phyloP scores from a whole-genome alignment of 2,888 invertebrate species.

The Polydesmus complanatus region DNA sequence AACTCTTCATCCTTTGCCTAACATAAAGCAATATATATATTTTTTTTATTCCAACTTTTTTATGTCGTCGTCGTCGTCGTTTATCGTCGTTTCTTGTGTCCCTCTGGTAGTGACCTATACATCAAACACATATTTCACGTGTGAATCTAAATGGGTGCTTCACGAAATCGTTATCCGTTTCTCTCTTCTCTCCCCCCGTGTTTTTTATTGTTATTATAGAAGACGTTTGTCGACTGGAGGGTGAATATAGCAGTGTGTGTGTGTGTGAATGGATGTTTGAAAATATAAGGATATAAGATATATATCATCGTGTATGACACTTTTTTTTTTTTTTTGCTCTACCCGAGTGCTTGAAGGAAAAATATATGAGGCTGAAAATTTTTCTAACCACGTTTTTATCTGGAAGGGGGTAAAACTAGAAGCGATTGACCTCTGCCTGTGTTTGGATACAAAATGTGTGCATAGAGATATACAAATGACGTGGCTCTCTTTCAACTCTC shows the following conservation, averaged over 20 bases:
- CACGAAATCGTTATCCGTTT: neutral
- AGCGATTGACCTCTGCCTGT: neutral
- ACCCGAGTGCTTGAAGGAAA: neutral
- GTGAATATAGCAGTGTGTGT: neutral
- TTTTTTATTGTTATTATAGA: neutral
- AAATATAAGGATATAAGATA: neutral
- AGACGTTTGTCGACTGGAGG: neutral
- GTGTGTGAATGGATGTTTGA: neutral
- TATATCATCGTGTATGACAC: neutral
- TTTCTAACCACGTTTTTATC: neutral
- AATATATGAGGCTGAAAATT: neutral
- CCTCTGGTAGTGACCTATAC: neutral
- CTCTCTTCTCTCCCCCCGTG: neutral
- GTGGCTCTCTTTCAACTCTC: neutral
- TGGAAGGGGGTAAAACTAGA: neutral
- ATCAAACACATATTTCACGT: neutral
- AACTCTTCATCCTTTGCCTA: too few species aligned
- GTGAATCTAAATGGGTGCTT: neutral
- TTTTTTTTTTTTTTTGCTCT: too few species aligned
- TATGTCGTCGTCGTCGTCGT: neutral
- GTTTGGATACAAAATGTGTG: neutral
- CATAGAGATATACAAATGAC: neutral
- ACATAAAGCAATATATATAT: neutral
- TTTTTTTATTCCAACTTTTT: neutral
- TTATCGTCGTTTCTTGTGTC: neutral